These are phyloP conservation scores for Bibio marci DNA, from an alignment of 2,888 invertebrate genomes.

Conservation along the genomic window DNA sequence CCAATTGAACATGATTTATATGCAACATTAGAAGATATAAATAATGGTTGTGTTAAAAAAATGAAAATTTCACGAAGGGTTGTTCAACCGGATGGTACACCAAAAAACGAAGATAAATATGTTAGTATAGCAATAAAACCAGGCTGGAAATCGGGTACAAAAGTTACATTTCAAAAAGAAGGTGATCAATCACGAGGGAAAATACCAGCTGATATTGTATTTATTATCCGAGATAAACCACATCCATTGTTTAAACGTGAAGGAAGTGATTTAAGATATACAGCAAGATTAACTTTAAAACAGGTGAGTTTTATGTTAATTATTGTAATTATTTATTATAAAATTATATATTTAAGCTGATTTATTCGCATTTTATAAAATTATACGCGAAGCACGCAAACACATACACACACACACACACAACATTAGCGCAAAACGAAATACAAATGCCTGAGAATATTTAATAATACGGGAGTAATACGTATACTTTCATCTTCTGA, in stretches of 20 bases:
- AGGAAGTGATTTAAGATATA: slow-evolving; percentile 83
- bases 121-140: slow-evolving; percentile 89
- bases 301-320: no score
- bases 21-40: slow-evolving; percentile 86
- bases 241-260: slow-evolving; percentile 83
- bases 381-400: neutral
- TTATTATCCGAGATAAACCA: slow-evolving; percentile 90
- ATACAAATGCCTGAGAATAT: neutral
- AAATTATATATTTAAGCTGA: no score
- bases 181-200: slow-evolving; percentile 88
- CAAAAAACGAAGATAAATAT: slow-evolving; percentile 87
- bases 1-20: slow-evolving; percentile 87
- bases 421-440: neutral
- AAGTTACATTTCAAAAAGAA: slow-evolving; percentile 94
- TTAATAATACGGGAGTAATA: no score
- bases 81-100: slow-evolving; percentile 68
- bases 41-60: slow-evolving; percentile 90
- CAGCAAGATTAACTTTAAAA: slow-evolving; percentile 73
- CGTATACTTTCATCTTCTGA: neutral
- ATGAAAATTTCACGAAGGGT: slow-evolving; percentile 96
- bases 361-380: neutral
- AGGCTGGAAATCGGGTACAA: slow-evolving; percentile 96
- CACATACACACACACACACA: neutral
- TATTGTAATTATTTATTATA: no score
- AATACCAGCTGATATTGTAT: slow-evolving; percentile 93